Percentiles rank a stretch among this genome's conserved stretches.
Conservation (phyloP, 2,888 invertebrate genomes). For the Hyposoter dolosus region DNA sequence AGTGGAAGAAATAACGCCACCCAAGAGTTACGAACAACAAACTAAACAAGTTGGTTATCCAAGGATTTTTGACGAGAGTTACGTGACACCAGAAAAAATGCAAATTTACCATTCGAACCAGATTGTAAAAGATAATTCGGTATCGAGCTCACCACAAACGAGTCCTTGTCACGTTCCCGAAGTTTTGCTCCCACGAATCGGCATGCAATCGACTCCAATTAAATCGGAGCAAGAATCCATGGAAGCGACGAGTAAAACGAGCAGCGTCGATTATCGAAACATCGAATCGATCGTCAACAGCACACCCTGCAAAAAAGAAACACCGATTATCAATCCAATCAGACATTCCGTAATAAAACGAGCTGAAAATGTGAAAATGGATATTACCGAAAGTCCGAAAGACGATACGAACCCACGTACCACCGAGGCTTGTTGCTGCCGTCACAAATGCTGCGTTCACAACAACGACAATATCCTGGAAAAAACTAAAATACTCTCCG, state of each 20-base stretch:
- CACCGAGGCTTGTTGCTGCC: constrained; percentile 76
- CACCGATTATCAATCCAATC: constrained; percentile 72
- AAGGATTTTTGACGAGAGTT: constrained; percentile 79
- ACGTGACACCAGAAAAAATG: constrained; percentile 79
- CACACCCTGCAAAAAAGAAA: constrained; percentile 80
- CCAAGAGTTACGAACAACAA: constrained; percentile 75
- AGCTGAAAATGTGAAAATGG: constrained; percentile 80
- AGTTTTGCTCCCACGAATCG: constrained; percentile 73
- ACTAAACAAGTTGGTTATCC: constrained; percentile 73
- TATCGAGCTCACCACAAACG: constrained; percentile 73
- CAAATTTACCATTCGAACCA: constrained; percentile 53
- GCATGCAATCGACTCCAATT: constrained; percentile 83
- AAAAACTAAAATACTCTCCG: constrained; percentile 83
- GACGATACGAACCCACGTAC: constrained; percentile 39
- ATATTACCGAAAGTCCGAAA: constrained; percentile 74
- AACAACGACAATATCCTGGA: constrained; percentile 80
- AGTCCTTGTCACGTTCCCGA: constrained; percentile 75
- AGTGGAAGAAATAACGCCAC: constrained; percentile 74
- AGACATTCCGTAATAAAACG: constrained; percentile 83
- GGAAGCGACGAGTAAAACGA: constrained; percentile 71
- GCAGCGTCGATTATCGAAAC: constrained; percentile 82
- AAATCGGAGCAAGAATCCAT: constrained; percentile 77
- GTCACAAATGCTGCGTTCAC: constrained; percentile 82
- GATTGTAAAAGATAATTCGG: constrained; percentile 67
- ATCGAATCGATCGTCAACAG: constrained; percentile 83